Evolutionary conservation across 1,140 invertebrate species (phyloP).

Genomic region (Drosophila tani): DNA sequence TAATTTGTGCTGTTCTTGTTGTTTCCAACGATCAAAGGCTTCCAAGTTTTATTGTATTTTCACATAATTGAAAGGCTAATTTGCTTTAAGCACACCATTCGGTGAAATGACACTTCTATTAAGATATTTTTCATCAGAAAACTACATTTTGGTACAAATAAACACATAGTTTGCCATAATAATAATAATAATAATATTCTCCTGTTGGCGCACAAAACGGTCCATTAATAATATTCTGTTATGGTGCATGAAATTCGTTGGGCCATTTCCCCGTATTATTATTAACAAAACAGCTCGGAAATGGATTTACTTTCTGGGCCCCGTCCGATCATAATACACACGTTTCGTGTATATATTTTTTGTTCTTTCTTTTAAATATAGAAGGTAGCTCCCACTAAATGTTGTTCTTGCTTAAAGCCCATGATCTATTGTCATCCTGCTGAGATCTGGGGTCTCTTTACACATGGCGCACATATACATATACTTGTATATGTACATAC

Average conservation of each 20-base stretch:
- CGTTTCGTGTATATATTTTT: constrained; percentile 29
- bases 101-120: constrained; percentile 27
- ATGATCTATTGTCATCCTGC: constrained; percentile 49
- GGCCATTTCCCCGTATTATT: constrained; percentile 31
- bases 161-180: constrained; percentile 11
- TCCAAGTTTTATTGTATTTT: constrained; percentile 21
- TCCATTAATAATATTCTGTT: constrained; percentile 77
- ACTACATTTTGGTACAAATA: constrained; percentile 1
- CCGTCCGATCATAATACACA: constrained; percentile 16
- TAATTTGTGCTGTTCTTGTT: constrained; percentile 1
- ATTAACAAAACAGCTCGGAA: constrained; percentile 54
- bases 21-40: constrained; percentile 24
- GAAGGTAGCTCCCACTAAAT: constrained; percentile 40
- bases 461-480: constrained; percentile 25
- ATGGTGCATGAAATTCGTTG: constrained; percentile 65
- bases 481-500: constrained; percentile 10
- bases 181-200: constrained; percentile 55
- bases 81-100: constrained; percentile 30
- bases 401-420: constrained; percentile 41
- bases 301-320: constrained; percentile 57
- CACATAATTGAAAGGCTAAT: constrained; percentile 27
- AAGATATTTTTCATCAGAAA: constrained; percentile 6
- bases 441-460: constrained; percentile 44
- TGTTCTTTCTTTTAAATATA: constrained; percentile 44
- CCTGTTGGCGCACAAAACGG: constrained; percentile 63